Evolutionary conservation across 2,888 invertebrate genomes (phyloP).

Genomic region (Cosmorhoe ocellata): DNA sequence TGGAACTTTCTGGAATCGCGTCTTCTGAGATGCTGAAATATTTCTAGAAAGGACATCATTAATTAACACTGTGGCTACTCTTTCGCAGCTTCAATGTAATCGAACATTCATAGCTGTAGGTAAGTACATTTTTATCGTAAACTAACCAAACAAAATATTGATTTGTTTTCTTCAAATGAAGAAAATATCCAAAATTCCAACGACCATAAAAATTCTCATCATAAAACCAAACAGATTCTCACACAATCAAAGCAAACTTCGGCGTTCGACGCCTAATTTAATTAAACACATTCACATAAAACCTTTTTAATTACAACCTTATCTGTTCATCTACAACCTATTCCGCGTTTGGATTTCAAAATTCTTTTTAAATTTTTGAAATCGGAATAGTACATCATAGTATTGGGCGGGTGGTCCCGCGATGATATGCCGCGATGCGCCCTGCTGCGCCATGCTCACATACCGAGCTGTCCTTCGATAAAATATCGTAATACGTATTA

Average conservation of each 20-base stretch:
- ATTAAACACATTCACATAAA: slow-evolving; percentile 29
- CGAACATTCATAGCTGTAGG: too few relatives aligned
- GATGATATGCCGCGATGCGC: slow-evolving; percentile 49
- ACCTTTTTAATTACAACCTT: slow-evolving; percentile 38
- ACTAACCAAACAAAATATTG: too few relatives aligned
- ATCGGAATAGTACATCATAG: slow-evolving; percentile 43
- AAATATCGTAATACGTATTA: slow-evolving; percentile 40
- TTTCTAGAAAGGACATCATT: slow-evolving; percentile 13
- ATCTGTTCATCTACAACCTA: slow-evolving; percentile 33
- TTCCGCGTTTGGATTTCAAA: slow-evolving; percentile 20
- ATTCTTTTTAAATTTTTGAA: slow-evolving; percentile 27
- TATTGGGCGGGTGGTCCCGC: slow-evolving; percentile 62
- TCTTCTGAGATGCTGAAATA: slow-evolving; percentile 10
- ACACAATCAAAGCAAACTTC: slow-evolving; percentile 11
- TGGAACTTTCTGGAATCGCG: slow-evolving; percentile 24
- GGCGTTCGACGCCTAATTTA: slow-evolving; percentile 31
- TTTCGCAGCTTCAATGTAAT: too few relatives aligned
- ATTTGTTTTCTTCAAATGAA: too few relatives aligned
- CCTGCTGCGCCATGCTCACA: slow-evolving; percentile 58
- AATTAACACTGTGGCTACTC: background rate
- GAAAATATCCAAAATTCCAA: too few relatives aligned
- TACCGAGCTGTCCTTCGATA: slow-evolving; percentile 53
- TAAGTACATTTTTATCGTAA: too few relatives aligned
- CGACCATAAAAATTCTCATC: background rate
- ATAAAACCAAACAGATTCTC: slow-evolving; percentile 4